Percentiles rank a stretch among this genome's conserved stretches.
Conservation (phyloP, 2,797 vertebrate genomes). For the Sebastes aleutianus region DNA sequence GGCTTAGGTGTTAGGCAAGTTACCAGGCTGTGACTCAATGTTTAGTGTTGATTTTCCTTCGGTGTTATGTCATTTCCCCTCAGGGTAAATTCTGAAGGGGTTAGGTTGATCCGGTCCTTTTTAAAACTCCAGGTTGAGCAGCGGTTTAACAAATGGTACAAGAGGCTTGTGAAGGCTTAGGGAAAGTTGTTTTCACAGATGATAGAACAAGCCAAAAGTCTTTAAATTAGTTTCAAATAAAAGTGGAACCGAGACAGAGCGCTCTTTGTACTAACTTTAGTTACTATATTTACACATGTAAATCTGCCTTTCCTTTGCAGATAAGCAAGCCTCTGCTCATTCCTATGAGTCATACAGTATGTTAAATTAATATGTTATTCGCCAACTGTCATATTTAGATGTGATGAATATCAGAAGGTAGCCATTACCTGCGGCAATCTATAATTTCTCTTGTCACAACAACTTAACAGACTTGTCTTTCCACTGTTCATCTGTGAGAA, state of each 20-base stretch:
- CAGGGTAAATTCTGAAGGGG: slow-evolving; percentile 57
- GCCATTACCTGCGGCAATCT: slow-evolving; percentile 1
- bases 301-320: background rate
- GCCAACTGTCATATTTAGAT: slow-evolving; percentile 1
- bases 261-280: background rate
- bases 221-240: slow-evolving; percentile 1
- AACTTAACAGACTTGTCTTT: background rate
- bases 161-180: slow-evolving; percentile 27
- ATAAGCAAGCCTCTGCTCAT: background rate
- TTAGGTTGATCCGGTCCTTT: slow-evolving; percentile 54
- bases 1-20: slow-evolving; percentile 65
- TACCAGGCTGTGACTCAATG: slow-evolving; percentile 75
- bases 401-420: background rate
- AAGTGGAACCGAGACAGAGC: background rate
- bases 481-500: background rate
- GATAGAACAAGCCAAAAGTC: background rate
- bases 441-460: slow-evolving; percentile 9
- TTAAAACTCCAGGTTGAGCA: slow-evolving; percentile 41
- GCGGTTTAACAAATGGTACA: slow-evolving; percentile 31
- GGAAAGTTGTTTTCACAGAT: slow-evolving; percentile 52
- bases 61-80: slow-evolving; percentile 65
- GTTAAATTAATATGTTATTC: background rate
- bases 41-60: slow-evolving; percentile 65
- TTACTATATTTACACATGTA: background rate
- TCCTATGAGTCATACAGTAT: background rate